Base-by-base conservation (phyloP, 2,888 invertebrate genomes). In the Thumatha senex region DNA sequence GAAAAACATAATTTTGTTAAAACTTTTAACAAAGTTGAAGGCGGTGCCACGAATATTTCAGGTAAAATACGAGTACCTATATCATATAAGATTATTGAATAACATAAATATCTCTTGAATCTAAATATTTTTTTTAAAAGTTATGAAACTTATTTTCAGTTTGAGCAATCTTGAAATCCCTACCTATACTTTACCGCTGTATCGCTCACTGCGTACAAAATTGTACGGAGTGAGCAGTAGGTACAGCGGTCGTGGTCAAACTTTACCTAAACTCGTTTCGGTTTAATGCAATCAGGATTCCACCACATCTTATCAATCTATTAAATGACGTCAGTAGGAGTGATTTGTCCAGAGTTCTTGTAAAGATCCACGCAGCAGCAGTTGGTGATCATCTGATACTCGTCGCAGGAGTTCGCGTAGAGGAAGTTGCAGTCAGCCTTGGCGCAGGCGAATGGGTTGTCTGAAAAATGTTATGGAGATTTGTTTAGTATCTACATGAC, bases 321-420 rank as follows among this genome's bases (percentile, higher is more conserved):
- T 61, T 65, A 67, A 45, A 50, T 65, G 35, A 58, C 49, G 40
- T 63, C 61, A 0, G 67, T 75, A 0, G 79, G 71, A 8, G 58
- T 56, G 31, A 55, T 63, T 7, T 50, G 59, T 36, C 14, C 79
- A 34, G 65, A 80, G 41, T 63, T 83, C 68, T 86, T 89, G 63
- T 82, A 81, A 10, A 93, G 85, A 70, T 93, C 93, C 39, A 93
- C 92, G 71, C 96, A 96, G 76, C 96, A 96, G 76, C 96, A 96
- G 55, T 92, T 93, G 10, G 94, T 93, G 63, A 96, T 96, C 45
- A 96, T 86, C 59, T 93, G 84, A 76, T 95, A 94, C 71, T 96
- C 96, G 49, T 93, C 86, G 73, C 96, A 96, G 13, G 94, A 93
- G 81, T 96, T 96, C 36, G 96, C 94, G 76, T 96, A 94, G 2